Evolutionary conservation across 2,888 invertebrate genomes (phyloP).

Genomic region (Philhelius pedissequus): DNA sequence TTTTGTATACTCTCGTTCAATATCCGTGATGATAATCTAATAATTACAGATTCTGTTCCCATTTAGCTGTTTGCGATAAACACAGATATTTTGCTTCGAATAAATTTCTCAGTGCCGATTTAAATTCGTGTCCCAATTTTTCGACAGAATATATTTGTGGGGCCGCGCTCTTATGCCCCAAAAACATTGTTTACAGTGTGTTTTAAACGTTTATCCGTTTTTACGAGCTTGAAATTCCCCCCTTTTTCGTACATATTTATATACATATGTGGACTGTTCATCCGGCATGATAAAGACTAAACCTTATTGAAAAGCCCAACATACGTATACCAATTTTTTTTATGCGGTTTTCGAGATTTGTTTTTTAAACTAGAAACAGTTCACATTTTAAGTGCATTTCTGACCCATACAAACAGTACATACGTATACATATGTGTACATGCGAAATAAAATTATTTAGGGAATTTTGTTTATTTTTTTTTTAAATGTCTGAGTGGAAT

Average conservation of each 20-base stretch:
- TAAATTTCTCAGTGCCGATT: neutral
- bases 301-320: conserved; percentile 15
- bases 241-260: conserved; percentile 26
- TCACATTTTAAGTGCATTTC: conserved; percentile 37
- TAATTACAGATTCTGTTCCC: neutral
- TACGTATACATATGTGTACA: no score
- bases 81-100: neutral
- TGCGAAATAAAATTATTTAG: conserved; percentile 10
- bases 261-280: conserved; percentile 3
- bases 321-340: conserved; percentile 20
- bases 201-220: neutral
- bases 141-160: neutral
- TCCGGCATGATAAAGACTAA: neutral
- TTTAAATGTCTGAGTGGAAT: conserved; percentile 42
- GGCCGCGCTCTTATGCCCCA: neutral
- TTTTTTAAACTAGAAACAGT: neutral
- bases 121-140: neutral
- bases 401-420: neutral
- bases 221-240: conserved; percentile 7
- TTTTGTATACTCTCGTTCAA: neutral
- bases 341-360: neutral
- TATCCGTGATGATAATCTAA: neutral
- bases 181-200: neutral
- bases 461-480: neutral
- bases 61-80: neutral